Conservation (phyloP, 2,113 vertebrate species). For the Vulpes lagopus region DNA sequence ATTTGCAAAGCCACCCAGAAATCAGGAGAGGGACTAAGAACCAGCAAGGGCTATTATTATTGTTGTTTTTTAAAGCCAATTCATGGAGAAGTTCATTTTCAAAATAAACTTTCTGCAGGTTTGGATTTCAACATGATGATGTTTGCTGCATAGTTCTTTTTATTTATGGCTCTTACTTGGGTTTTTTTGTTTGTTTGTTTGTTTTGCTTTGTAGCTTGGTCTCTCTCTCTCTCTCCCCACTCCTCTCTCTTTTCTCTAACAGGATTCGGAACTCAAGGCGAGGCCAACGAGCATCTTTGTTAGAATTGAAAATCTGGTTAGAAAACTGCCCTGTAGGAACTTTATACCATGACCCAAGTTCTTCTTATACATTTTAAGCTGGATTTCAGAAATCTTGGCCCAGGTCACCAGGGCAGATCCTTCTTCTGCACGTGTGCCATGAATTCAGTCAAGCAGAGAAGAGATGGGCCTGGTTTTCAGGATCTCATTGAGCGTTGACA, state of each 20-base stretch:
- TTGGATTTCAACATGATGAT: constrained; percentile 9
- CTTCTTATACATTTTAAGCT: constrained; percentile 39
- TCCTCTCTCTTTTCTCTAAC: background rate
- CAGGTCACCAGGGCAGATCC: background rate
- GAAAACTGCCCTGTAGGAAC: constrained; percentile 34
- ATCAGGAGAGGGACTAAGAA: constrained; percentile 10
- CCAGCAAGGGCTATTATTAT: background rate
- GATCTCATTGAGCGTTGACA: background rate
- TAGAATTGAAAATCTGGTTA: constrained; percentile 44
- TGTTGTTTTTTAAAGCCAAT: background rate
- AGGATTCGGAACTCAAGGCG: constrained; percentile 4
- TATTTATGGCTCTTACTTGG: background rate
- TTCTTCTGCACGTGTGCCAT: background rate
- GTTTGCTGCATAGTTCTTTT: background rate
- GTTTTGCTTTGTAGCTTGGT: constrained; percentile 30
- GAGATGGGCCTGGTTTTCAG: background rate
- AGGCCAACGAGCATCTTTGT: background rate
- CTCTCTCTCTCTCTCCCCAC: background rate
- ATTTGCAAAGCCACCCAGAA: background rate
- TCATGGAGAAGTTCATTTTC: constrained; percentile 52
- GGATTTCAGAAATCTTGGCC: constrained; percentile 38
- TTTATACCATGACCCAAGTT: background rate
- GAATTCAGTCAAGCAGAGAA: background rate
- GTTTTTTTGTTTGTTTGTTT: background rate
- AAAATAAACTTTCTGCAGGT: constrained; percentile 1